Conservation (phyloP, 2,888 invertebrate genomes). For the Epinotia bilunana region DNA sequence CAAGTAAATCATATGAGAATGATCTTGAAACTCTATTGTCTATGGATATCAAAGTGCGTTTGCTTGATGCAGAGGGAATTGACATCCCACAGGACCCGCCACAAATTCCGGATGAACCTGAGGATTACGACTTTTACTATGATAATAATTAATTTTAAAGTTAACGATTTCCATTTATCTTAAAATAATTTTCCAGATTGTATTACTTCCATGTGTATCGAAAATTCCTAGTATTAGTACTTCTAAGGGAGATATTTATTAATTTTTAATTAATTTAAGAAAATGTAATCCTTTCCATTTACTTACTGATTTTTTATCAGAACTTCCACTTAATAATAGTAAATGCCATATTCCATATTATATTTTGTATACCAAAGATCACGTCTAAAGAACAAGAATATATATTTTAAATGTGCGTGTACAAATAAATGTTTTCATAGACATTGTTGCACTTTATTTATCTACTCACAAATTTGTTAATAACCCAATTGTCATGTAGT, state of each 20-base stretch:
- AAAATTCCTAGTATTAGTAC: conserved; percentile 42
- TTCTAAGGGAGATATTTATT: conserved; percentile 45
- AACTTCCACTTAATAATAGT: conserved; percentile 68
- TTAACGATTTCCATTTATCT: conserved; percentile 22
- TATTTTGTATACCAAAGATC: conserved; percentile 81
- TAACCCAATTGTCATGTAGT: neutral
- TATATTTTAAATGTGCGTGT: conserved; percentile 68
- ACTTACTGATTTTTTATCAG: conserved; percentile 63
- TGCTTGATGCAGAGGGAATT: conserved; percentile 97
- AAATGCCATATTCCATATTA: conserved; percentile 75
- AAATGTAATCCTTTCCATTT: conserved; percentile 58
- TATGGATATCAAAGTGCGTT: conserved; percentile 97
- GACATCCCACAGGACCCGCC: conserved; percentile 97
- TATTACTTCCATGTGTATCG: conserved; percentile 43
- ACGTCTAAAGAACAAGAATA: conserved; percentile 71
- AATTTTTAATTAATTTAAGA: conserved; percentile 44
- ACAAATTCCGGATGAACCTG: conserved; percentile 95
- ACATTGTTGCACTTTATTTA: conserved; percentile 37
- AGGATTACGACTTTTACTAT: conserved; percentile 95
- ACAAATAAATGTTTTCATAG: conserved; percentile 67
- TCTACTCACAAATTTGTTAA: neutral
- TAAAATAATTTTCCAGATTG: conserved; percentile 19
- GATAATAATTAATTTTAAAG: conserved; percentile 84
- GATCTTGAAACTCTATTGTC: conserved; percentile 96
- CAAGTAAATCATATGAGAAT: conserved; percentile 93